Percentiles rank a stretch among this genome's conserved stretches.
phyloP scores from a whole-genome alignment of 2,113 vertebrate species.

The Camelus dromedarius region DNA sequence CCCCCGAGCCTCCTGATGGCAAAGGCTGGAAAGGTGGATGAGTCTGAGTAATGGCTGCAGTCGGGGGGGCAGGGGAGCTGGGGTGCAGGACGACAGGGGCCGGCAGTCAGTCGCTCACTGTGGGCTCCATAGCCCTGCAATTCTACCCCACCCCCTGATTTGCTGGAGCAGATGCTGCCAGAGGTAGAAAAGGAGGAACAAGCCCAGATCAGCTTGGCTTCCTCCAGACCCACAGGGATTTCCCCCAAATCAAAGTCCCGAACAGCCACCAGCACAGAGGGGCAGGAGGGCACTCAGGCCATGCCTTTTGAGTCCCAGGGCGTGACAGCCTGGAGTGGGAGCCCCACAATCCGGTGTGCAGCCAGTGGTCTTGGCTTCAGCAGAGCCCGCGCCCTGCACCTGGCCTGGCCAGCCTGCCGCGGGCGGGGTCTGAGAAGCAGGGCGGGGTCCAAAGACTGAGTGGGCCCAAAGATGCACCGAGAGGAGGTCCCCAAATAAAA shows the following conservation, averaged over 20 bases:
- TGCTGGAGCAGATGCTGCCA: background rate
- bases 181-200: background rate
- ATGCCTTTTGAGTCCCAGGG: background rate
- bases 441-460: background rate
- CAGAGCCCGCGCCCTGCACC: background rate
- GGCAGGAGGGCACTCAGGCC: background rate
- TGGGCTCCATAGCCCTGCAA: background rate
- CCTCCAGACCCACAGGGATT: background rate
- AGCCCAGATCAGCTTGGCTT: background rate
- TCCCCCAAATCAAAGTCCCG: background rate
- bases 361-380: background rate
- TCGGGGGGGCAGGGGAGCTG: rapidly evolving
- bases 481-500: conserved; percentile 37
- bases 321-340: background rate
- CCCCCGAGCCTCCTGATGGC: background rate
- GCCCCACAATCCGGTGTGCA: background rate
- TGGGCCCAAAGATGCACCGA: background rate
- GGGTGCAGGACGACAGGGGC: rapidly evolving
- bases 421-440: background rate
- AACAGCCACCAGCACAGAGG: background rate
- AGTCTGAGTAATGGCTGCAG: background rate
- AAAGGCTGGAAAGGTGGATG: background rate
- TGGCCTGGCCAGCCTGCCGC: background rate
- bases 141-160: background rate
- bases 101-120: background rate